Base-by-base conservation (phyloP, 2,113 vertebrate genomes). In the Brachypteracias leptosomus region DNA sequence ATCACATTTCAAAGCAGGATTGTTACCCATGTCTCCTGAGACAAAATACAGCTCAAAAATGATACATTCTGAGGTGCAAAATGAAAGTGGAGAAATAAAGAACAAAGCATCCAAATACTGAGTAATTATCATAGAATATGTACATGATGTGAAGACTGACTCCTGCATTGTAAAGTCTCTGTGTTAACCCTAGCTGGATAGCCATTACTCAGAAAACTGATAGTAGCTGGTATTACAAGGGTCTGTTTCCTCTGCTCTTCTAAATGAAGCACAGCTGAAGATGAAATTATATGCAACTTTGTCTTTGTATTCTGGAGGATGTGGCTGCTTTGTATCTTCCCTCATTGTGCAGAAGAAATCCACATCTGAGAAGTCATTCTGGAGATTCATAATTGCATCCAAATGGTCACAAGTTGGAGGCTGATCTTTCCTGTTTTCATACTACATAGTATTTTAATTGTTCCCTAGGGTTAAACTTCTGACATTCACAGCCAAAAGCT, bases 321-420 rank as follows among this genome's bases (percentile, higher is more conserved):
- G 93, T 94, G 96, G 94, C 81, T 89, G 36, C 13, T 95, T 95
- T 94, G 52, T 85, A 54, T 89, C 74, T 89, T 92, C 80, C 71
- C 33, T 44, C 57, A 68, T 71, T 81, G 49, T 92, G 44, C 47
- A 72, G 49, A 93, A 79, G 63, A 94, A 93, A 96, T 94, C 91
- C 94, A 95, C 95, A 96, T 95, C 94, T 94, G 52, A 95, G 85
- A 62, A 81, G 16, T 29, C 15, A 24, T 80, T 92, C 67, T 89
- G 57, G 36, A 91, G 44, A 36, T 83, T 86, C 5, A 0, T 91
- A 92, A 94, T 85, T 78, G 36, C 46, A 83, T 86, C 47, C 95
- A 96, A 76, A 94, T 89, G 84, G 88, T 68, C 67, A 74, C 11
- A 78, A 85, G 4, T 11, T 72, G 13, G 18, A 16, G 12, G 75